phyloP scores from a whole-genome alignment of 37 sponge, comb jelly and placozoan genomes.

The Corticium candelabrum region DNA sequence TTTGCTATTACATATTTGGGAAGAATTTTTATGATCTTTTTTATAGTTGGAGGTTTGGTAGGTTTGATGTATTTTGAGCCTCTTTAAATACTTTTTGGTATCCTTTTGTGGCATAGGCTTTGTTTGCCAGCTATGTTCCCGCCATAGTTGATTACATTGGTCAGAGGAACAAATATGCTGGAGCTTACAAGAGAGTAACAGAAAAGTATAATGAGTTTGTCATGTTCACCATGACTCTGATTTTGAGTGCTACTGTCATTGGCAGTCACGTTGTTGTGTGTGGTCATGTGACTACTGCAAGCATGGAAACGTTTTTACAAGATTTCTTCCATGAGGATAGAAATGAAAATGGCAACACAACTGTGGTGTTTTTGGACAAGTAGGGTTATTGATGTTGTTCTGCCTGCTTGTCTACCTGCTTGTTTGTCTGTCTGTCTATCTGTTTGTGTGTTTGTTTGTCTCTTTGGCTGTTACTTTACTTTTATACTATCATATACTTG shows the following conservation, averaged over 20 bases:
- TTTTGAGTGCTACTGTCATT: no score
- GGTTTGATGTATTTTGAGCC: no score
- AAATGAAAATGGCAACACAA: slow-evolving; percentile 14
- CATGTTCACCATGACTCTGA: neutral
- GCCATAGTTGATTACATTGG: neutral
- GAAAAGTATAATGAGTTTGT: neutral
- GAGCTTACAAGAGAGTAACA: neutral
- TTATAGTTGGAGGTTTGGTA: slow-evolving; percentile 59
- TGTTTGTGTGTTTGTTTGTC: no score
- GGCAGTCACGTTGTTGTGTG: slow-evolving; percentile 50
- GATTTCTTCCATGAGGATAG: slow-evolving; percentile 69
- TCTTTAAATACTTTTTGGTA: no score
- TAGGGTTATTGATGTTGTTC: no score
- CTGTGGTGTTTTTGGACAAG: slow-evolving; percentile 43
- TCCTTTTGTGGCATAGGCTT: no score
- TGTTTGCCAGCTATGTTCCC: neutral
- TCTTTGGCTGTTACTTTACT: no score
- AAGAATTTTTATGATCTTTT: slow-evolving; percentile 50
- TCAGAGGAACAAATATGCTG: neutral
- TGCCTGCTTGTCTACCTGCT: neutral
- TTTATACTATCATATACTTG: no score
- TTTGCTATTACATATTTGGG: slow-evolving; percentile 41
- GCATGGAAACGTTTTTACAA: slow-evolving; percentile 35
- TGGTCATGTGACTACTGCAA: slow-evolving; percentile 40
- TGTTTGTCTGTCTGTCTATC: no score